Conservation (phyloP, 1,140 invertebrate species). For the Lamellibrachia luymesi region DNA sequence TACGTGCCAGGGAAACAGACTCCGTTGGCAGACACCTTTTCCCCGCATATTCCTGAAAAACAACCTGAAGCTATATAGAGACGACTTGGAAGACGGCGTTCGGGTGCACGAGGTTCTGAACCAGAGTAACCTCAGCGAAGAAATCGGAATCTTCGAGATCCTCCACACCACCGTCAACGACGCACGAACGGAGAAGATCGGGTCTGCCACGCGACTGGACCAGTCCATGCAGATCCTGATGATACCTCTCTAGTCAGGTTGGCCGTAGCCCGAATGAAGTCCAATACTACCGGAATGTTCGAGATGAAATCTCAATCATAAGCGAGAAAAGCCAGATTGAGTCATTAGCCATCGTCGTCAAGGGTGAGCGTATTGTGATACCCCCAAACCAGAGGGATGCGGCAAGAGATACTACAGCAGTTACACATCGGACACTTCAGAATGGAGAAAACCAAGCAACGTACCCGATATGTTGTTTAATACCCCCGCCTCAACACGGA, state of each 20-base stretch:
- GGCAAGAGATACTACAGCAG: neutral
- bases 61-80: neutral
- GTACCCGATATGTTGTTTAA: neutral
- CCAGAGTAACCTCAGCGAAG: neutral
- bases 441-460: neutral
- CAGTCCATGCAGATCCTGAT: neutral
- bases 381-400: neutral
- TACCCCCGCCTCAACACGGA: neutral
- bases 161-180: neutral
- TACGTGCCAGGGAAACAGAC: neutral
- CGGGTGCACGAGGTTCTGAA: neutral
- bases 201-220: neutral
- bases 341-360: neutral
- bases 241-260: neutral
- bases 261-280: neutral
- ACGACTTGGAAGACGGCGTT: neutral
- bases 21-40: neutral
- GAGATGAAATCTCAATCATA: neutral
- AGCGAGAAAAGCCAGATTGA: neutral
- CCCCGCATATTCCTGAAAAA: neutral
- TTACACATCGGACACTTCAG: too few relatives aligned
- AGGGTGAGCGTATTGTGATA: neutral
- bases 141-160: neutral
- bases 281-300: neutral
- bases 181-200: neutral